Conservation (phyloP, 2,797 vertebrate species). For the Pachyuromys duprasi region DNA sequence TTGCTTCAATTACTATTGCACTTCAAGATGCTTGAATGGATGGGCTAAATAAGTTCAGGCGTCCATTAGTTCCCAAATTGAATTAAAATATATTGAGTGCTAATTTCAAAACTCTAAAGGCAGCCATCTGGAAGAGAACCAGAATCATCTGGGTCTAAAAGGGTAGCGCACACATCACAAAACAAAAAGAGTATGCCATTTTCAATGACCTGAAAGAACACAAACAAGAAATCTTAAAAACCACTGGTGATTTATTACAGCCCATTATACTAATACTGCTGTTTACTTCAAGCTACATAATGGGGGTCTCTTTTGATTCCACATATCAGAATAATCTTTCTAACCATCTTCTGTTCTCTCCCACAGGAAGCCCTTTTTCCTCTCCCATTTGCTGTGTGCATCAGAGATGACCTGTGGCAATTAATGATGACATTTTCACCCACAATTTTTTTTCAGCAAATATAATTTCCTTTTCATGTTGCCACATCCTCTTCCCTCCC, state of each 20-base stretch:
- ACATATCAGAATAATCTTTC: conserved; percentile 32
- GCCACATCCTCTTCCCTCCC: conserved; percentile 64
- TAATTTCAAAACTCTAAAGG: conserved; percentile 77
- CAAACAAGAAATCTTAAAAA: conserved; percentile 67
- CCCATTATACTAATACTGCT: conserved; percentile 77
- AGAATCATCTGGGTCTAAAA: conserved; percentile 60
- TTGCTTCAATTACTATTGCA: conserved; percentile 77
- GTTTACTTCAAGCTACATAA: conserved; percentile 66
- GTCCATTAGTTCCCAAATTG: conserved; percentile 78
- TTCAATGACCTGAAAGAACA: conserved; percentile 74
- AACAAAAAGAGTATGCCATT: conserved; percentile 59
- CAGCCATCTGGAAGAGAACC: conserved; percentile 74
- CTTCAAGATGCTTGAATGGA: conserved; percentile 78
- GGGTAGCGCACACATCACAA: conserved; percentile 29
- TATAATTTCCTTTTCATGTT: conserved; percentile 80
- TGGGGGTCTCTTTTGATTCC: conserved; percentile 49
- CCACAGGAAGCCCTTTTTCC: conserved; percentile 53
- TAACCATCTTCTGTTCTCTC: conserved; percentile 24
- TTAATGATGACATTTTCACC: conserved; percentile 75
- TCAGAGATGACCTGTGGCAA: conserved; percentile 73
- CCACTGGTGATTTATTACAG: conserved; percentile 70
- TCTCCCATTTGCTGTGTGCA: conserved; percentile 72
- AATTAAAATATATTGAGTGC: conserved; percentile 79
- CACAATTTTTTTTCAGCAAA: conserved; percentile 53
- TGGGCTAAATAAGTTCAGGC: conserved; percentile 77